These are phyloP conservation scores for Gastrophryne carolinensis DNA, from an alignment of 2,797 vertebrate species.

Conservation along the genomic window DNA sequence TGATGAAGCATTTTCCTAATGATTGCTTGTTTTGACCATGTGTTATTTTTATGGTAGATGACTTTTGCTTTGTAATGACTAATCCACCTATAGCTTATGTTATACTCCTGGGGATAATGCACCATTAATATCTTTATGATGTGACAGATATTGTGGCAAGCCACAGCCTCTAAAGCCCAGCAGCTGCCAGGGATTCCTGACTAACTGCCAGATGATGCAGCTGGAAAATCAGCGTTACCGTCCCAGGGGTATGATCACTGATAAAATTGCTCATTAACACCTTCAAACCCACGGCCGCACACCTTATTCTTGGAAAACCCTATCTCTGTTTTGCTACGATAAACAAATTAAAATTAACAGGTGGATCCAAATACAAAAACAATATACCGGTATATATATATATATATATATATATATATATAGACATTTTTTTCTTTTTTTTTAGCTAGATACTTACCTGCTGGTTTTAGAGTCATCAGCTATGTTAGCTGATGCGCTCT, in stretches of 20 bases:
- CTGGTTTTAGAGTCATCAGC: too few relatives aligned
- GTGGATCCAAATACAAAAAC: background rate
- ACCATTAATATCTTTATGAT: background rate
- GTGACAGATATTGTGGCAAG: background rate
- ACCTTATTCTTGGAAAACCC: background rate
- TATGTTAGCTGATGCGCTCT: too few relatives aligned
- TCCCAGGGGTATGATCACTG: slow-evolving; percentile 33
- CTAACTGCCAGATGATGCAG: slow-evolving; percentile 2
- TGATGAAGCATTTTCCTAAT: background rate
- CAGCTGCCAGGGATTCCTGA: slow-evolving; percentile 9
- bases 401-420: too few relatives aligned
- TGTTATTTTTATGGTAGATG: background rate
- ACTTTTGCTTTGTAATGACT: background rate
- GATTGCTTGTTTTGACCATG: background rate
- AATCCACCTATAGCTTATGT: background rate
- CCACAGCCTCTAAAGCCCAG: background rate
- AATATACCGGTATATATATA: too few relatives aligned
- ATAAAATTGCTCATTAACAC: slow-evolving; percentile 11
- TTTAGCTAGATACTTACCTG: too few relatives aligned
- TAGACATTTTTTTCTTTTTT: too few relatives aligned
- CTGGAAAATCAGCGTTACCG: slow-evolving; percentile 24
- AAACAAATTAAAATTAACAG: slow-evolving; percentile 9
- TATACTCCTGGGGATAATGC: background rate
- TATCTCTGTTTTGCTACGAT: background rate
- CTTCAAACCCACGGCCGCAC: slow-evolving; percentile 15